phyloP scores from a whole-genome alignment of 2,797 vertebrate genomes.

The Esox lucius region DNA sequence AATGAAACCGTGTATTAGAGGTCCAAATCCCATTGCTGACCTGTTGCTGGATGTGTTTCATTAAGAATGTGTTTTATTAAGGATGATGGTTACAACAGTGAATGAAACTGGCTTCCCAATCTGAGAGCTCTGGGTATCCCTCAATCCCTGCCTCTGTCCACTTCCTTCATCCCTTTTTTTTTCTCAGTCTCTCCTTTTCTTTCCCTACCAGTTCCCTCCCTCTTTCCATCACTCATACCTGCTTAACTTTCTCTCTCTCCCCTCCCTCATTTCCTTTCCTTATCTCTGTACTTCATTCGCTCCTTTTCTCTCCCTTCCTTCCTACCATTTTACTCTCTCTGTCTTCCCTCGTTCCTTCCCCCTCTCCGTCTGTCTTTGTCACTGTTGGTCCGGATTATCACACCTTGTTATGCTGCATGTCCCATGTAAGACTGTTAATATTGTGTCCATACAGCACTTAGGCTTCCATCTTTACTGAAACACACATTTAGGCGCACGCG shows the following conservation, averaged over 20 bases:
- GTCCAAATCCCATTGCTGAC: not conserved
- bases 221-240: no score
- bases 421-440: not conserved
- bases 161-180: not conserved
- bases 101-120: not conserved
- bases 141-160: no score
- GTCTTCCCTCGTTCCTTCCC: not conserved
- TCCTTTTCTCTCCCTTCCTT: not conserved
- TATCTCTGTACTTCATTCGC: not conserved
- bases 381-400: conserved; percentile 15
- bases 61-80: not conserved
- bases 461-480: not conserved
- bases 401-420: not conserved
- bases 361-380: conserved; percentile 13
- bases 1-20: not conserved
- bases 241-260: not conserved
- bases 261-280: not conserved
- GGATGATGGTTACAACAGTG: not conserved
- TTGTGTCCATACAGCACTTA: not conserved
- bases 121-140: no score
- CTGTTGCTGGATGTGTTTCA: not conserved
- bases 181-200: not conserved
- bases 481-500: conserved; percentile 3
- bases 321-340: not conserved
- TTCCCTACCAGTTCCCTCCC: not conserved